Evolutionary conservation across 1,140 invertebrate genomes (phyloP), one percentile per base, ranked within the genome.

Genomic region (Antheraea pernyi): DNA sequence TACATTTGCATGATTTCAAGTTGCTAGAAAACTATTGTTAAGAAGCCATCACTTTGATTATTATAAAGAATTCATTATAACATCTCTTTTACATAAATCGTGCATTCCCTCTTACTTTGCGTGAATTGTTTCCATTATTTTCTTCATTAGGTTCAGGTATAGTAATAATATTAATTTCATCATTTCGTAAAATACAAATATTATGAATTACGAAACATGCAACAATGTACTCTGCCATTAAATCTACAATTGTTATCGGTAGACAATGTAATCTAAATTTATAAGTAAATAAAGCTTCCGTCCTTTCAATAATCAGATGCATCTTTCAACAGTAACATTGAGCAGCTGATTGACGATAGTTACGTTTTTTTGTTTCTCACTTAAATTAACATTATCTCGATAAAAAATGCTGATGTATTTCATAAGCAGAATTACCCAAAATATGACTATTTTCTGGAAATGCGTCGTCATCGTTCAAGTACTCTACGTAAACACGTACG

Each of bases 291-390:
- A 2, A 16, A 18, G 16, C 58, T 59, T 59, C 16, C 58, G 10
- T 59, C 58, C 16, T 59, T 59, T 59, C n/a, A 59, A 59, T 59
- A 18, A 9, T 18, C 58, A 3, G n/a, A 59, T 59, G 16, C 58
- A 18, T 59, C 58, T 59, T 59, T 59, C 58, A 59, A 59, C 19
- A 59, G 58, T 59, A 13, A 59, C 58, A n/a, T 59, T 10, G 58
- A 59, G 58, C 58, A 59, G 58, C 16, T 59, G 16, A 59, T n/a
- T 59, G 58, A 59, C n/a, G 11, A 18, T 59, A 59, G 16, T 59
- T 18, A 22, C n/a, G 0, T 59, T 64, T 64, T 70, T 72, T 77
- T 77, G 0, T 72, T 75, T 67, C 59, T 72, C 46, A 70, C 76
- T 59, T 22, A 59, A 59, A 18, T 59, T 8, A 13, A 0, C 16